Conservation (phyloP, 2,888 invertebrate species). For the Hyposoter dolosus region DNA sequence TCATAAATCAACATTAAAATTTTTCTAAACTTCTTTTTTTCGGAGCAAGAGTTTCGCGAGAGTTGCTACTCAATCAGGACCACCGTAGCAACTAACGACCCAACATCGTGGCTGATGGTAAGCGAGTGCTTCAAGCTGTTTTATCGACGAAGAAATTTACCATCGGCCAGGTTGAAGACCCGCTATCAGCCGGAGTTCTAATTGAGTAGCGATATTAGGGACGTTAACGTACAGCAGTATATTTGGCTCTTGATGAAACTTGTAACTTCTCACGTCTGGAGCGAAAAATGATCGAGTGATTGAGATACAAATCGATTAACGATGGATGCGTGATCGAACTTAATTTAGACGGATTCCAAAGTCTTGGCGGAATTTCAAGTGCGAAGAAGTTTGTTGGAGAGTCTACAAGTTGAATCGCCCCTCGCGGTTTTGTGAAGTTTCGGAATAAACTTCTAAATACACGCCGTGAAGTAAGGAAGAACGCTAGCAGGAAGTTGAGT, state of each 20-base stretch:
- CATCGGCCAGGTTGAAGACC: conserved; percentile 8
- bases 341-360: not conserved
- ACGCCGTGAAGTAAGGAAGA: not conserved
- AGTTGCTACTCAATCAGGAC: conserved; percentile 1
- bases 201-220: not conserved
- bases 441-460: not conserved
- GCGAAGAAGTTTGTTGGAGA: not conserved
- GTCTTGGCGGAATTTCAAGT: not conserved
- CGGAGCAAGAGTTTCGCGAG: not conserved
- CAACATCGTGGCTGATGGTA: conserved; percentile 28
- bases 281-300: not conserved
- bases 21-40: not conserved
- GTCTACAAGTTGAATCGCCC: not conserved
- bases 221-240: not conserved
- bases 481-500: not conserved
- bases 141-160: conserved; percentile 25
- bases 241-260: not conserved
- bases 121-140: conserved; percentile 27
- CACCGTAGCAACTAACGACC: not conserved
- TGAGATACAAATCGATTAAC: not conserved
- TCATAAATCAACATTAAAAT: not conserved
- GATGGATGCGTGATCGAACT: not conserved
- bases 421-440: not conserved
- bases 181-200: not conserved
- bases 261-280: not conserved